These are phyloP conservation scores for Coturnix japonica DNA, from an alignment of 2,113 vertebrate genomes.

Conservation along the genomic window DNA sequence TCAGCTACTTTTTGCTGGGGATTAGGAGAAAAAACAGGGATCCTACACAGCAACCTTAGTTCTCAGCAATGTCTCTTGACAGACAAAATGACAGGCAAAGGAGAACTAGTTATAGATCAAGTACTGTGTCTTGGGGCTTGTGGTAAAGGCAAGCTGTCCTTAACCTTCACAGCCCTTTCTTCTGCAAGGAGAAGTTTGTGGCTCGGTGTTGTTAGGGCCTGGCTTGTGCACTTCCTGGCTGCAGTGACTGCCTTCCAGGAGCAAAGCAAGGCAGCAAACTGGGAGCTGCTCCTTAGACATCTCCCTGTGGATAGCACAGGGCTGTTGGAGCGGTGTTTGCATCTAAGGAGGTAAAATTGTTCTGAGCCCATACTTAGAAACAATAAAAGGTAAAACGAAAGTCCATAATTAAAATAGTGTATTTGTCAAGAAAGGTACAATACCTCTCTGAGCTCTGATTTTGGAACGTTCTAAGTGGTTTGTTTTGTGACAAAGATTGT, in stretches of 20 bases:
- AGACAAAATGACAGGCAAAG: background rate
- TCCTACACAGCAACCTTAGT: background rate
- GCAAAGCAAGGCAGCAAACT: background rate
- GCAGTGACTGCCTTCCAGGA: background rate
- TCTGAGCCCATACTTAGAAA: background rate
- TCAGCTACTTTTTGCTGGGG: background rate
- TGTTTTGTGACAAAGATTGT: constrained; percentile 31
- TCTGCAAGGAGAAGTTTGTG: background rate
- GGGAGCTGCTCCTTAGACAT: background rate
- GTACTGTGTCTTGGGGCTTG: background rate
- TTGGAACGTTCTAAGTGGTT: constrained; percentile 15
- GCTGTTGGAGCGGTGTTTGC: background rate
- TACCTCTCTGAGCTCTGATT: background rate
- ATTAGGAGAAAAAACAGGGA: background rate
- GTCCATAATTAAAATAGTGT: background rate
- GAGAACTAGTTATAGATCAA: background rate
- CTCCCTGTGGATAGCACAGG: background rate
- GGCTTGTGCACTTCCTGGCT: background rate
- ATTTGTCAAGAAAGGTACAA: background rate
- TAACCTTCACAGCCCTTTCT: background rate
- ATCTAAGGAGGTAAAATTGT: background rate
- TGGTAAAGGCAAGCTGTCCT: background rate
- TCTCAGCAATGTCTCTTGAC: background rate
- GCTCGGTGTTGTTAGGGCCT: background rate
- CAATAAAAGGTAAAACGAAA: background rate